These are phyloP conservation scores for Triplophysa yarkandensis DNA, from an alignment of 2,797 vertebrate species.

Conservation along the genomic window DNA sequence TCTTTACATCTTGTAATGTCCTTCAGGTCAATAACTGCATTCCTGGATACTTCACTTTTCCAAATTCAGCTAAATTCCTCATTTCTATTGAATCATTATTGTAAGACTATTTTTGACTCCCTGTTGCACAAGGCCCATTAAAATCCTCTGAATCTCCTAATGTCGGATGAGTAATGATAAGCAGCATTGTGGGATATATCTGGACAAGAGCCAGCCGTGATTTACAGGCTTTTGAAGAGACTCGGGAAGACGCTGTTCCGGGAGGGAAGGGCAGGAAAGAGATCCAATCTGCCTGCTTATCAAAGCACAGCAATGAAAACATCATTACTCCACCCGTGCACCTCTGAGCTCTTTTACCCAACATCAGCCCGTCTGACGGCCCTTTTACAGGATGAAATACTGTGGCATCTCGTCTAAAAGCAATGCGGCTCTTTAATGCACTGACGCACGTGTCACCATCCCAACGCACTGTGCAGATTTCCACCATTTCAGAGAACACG, in stretches of 20 bases:
- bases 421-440: background rate
- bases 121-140: constrained; percentile 17
- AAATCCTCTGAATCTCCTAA: constrained; percentile 1
- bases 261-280: background rate
- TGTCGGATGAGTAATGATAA: constrained; percentile 17
- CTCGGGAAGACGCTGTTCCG: constrained; percentile 1
- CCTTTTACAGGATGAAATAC: background rate
- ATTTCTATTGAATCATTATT: background rate
- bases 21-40: no score
- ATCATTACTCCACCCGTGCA: constrained; percentile 29
- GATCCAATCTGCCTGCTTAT: constrained; percentile 31
- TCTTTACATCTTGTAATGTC: no score
- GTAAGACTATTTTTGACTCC: constrained; percentile 1
- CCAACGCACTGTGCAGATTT: constrained; percentile 8
- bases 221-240: constrained; percentile 11
- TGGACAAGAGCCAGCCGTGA: background rate
- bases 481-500: background rate
- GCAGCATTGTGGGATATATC: constrained; percentile 15
- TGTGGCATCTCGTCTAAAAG: background rate
- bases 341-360: constrained; percentile 19
- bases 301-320: constrained; percentile 46
- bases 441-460: constrained; percentile 32
- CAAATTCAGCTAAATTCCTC: background rate
- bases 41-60: no score
- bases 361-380: constrained; percentile 20